Conservation (phyloP, 2,113 vertebrate genomes). For the Columba janthina region DNA sequence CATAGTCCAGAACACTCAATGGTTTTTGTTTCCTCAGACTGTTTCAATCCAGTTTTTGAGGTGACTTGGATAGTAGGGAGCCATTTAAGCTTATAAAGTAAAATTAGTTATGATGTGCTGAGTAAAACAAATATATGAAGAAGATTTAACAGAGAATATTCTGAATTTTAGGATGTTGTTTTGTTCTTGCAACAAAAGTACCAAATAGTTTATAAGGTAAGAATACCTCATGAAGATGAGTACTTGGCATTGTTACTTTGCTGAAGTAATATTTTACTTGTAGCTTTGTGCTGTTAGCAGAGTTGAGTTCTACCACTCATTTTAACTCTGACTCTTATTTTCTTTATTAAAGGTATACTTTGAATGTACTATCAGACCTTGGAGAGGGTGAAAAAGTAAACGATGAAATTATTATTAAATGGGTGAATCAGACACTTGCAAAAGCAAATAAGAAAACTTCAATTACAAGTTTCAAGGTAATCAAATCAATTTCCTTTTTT, state of each 20-base stretch:
- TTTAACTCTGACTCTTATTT: neutral
- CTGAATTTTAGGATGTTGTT: neutral
- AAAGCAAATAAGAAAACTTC: constrained; percentile 82
- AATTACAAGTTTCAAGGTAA: constrained; percentile 94
- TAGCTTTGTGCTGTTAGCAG: neutral
- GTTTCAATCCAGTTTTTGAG: neutral
- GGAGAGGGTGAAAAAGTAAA: constrained; percentile 91
- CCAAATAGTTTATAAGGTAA: neutral
- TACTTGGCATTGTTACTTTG: neutral
- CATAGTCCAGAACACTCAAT: neutral
- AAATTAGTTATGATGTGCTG: neutral
- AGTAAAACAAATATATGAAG: neutral
- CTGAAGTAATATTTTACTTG: neutral
- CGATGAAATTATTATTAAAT: constrained; percentile 91
- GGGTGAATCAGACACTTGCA: constrained; percentile 92
- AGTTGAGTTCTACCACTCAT: neutral
- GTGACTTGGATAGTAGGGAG: neutral
- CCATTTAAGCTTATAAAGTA: neutral
- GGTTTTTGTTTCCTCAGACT: neutral
- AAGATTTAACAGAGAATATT: neutral
- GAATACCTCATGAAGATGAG: neutral
- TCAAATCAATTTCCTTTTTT: neutral
- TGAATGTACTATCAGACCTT: constrained; percentile 90
- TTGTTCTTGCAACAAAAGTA: neutral
- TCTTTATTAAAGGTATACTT: constrained; percentile 84